Evolutionary conservation across 1,140 invertebrate species (phyloP).

Genomic region (Phocides pigmalion): DNA sequence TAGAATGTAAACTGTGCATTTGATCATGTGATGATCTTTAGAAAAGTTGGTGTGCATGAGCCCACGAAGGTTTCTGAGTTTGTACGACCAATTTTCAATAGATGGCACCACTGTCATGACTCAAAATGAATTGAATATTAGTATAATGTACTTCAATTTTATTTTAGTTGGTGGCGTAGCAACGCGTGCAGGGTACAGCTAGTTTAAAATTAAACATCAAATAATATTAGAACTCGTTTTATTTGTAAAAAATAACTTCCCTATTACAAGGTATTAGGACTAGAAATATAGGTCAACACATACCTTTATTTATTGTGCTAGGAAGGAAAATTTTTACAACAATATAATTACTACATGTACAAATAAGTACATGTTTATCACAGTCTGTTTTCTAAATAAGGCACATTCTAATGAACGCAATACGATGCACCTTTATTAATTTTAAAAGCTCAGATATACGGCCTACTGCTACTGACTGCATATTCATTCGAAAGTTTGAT

Average conservation of each 20-base stretch:
- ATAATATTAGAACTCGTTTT: constrained; percentile 41
- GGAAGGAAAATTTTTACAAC: constrained; percentile 42
- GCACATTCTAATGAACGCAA: constrained; percentile 38
- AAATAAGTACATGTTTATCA: constrained; percentile 40
- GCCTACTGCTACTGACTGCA: neutral
- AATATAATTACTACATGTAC: constrained; percentile 28
- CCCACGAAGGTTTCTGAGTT: too few species aligned
- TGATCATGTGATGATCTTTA: too few species aligned
- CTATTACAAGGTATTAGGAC: constrained; percentile 41
- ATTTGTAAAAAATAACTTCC: constrained; percentile 47
- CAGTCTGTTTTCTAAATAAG: constrained; percentile 54
- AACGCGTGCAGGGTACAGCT: too few species aligned
- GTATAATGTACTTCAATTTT: too few species aligned
- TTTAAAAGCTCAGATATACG: neutral
- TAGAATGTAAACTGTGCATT: too few species aligned
- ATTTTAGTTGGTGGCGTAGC: too few species aligned
- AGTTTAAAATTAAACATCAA: constrained; percentile 19
- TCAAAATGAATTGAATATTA: too few species aligned
- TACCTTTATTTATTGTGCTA: constrained; percentile 39
- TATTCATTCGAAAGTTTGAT: neutral
- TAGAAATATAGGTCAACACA: constrained; percentile 44
- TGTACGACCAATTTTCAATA: too few species aligned
- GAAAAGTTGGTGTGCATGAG: too few species aligned
- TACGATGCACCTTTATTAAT: neutral
- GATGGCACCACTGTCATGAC: too few species aligned